Evolutionary conservation across 2,888 invertebrate species (phyloP), one percentile per base, ranked within the genome.

Genomic region (Zeuzera pyrina): DNA sequence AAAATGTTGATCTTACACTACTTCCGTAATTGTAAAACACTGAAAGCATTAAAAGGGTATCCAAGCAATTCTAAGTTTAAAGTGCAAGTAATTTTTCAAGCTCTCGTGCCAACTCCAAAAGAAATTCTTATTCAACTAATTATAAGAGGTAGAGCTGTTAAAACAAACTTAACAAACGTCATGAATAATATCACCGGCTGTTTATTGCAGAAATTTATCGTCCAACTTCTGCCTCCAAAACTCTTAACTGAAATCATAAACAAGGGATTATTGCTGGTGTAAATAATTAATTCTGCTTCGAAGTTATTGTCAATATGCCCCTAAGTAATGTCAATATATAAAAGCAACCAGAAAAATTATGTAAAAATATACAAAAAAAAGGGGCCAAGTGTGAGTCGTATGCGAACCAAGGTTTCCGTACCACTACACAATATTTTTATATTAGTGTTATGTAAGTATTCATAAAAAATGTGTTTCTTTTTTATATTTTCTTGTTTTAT

Each of bases 181-280:
- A 69, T 76, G 71, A 74, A 77, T 76, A 72, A 74, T 70, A 72
- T 72, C 70, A 67, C 66, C 71, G 58, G 66, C 71, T 74, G 74
- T 66, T 74, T 67, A 74, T 72, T 71, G 70, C 66, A 53, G 42
- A 47, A 72, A 74, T 77, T 76, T 77, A 77, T 71, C 52, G 66
- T 44, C 42, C 48, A 74, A 76, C 66, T 74, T 65, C 56, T 48
- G 58, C 58, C 59, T 63, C 64, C 58, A 59, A 65, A 74, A 74
- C 68, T 74, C 65, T 64, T 64, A 70, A 72, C 66, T 65, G 68
- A 66, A 69, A 64, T 51, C 72, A 57, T 73, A 71, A 74, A 72
- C 69, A 74, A 66, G 58, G 53, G 66, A 66, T 71, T 70, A 67
- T 65, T 44, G 33, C 35, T 51, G 57, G 51, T 37, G 46, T 56